Evolutionary conservation across 2,888 invertebrate genomes (phyloP), one percentile per base, ranked within the genome.

Genomic region (Drymonia ruficornis): DNA sequence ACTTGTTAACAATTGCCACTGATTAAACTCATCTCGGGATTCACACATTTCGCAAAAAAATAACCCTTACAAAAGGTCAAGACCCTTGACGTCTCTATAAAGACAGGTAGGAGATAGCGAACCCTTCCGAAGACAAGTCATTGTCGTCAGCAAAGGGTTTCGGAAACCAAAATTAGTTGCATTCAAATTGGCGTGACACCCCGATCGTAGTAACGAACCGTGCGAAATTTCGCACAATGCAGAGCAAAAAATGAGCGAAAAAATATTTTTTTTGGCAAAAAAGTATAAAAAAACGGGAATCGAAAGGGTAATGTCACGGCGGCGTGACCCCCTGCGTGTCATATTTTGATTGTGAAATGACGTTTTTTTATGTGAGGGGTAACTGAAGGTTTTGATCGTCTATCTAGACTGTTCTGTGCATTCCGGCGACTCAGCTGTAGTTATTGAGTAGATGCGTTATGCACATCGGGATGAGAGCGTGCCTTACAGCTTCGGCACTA

Each of bases 141-240:
- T 83, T 86, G 82, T 84, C 72, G 76, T 40, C 55, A 57, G 66
- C 67, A 86, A 86, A 89, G 86, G 86, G 87, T 84, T 83, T 66
- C 46, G 53, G 54, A 82, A 86, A 84, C 81, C 86, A 68, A 91
- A 92, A 92, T 92, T 91, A 91, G 86, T 70, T 67, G 72, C 87
- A 92, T 92, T 91, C 87, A 91, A 87, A 91, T 86, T 73, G 65
- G 67, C 70, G 65, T 83, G 84, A 84, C 87, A 86, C 70, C 74
- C 72, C 68, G 67, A 76, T 79, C 78, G 75, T 78, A 66, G 70
- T 80, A 89, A 91, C 86, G 77, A 88, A 89, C 90, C 92, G 91
- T 92, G 92, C 87, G 92, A 91, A 91, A 91, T 91, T 84, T 65
- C 40, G 52, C 65, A 87, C 84, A 88, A 87, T 55, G 52, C 65